Percentiles rank a stretch among this genome's conserved stretches.
These are phyloP conservation scores for Tenthredo amoena DNA, from an alignment of 2,888 invertebrate species.

Conservation along the genomic window DNA sequence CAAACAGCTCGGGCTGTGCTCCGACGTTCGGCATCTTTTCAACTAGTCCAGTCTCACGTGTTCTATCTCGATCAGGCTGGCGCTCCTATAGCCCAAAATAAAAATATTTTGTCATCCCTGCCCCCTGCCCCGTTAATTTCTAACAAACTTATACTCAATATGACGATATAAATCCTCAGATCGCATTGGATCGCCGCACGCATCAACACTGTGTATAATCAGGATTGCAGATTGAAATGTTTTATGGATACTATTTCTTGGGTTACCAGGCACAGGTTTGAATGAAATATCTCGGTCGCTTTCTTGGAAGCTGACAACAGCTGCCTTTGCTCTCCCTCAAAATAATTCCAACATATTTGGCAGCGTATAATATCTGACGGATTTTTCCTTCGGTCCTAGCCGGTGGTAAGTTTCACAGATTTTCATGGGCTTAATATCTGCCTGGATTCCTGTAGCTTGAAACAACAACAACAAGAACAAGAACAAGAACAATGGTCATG, in stretches of 20 bases:
- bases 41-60: constrained; percentile 9
- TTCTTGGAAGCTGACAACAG: background rate
- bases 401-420: background rate
- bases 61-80: constrained; percentile 26
- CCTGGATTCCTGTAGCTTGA: constrained; percentile 40
- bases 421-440: background rate
- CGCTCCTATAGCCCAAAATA: constrained; percentile 42
- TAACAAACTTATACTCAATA: background rate
- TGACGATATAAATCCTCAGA: background rate
- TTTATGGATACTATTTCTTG: constrained; percentile 37
- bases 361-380: background rate
- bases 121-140: constrained; percentile 31
- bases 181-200: background rate
- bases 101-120: constrained; percentile 14
- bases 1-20: constrained; percentile 14
- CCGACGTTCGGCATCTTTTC: background rate
- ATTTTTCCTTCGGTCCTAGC: background rate
- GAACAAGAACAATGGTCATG: constrained; percentile 42
- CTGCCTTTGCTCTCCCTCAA: constrained; percentile 1
- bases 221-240: background rate
- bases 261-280: constrained; percentile 30
- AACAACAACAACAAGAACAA: constrained; percentile 48
- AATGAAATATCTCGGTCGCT: background rate
- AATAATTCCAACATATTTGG: background rate
- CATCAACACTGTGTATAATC: background rate